phyloP scores from a whole-genome alignment of 2,113 vertebrate genomes.

The Spheniscus mendiculus region DNA sequence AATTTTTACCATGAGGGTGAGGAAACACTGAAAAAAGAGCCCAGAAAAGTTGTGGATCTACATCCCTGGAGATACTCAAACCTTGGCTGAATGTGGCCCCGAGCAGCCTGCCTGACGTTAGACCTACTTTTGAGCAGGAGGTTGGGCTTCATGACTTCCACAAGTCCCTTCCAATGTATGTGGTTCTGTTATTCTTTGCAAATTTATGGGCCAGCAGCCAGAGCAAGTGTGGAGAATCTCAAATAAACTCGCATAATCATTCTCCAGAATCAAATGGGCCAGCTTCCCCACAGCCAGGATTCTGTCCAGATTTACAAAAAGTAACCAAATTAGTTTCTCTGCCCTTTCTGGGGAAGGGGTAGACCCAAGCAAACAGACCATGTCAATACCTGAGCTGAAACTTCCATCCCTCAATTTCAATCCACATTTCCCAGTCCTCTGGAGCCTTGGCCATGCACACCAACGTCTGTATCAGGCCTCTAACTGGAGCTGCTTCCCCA shows the following conservation, averaged over 20 bases:
- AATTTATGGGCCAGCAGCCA: background rate
- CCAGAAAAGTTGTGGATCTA: background rate
- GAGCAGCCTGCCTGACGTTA: background rate
- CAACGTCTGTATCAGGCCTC: rapidly evolving
- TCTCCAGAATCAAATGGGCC: background rate
- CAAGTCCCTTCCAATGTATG: rapidly evolving
- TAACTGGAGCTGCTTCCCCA: background rate
- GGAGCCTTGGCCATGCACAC: background rate
- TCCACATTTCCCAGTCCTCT: background rate
- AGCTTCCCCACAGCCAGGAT: background rate
- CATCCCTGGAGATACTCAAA: background rate
- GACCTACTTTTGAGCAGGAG: background rate
- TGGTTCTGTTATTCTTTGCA: background rate
- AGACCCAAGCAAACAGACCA: background rate
- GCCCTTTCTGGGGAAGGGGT: background rate
- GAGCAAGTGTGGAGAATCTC: background rate
- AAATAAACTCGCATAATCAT: background rate
- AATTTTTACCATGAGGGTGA: background rate
- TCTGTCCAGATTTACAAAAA: background rate
- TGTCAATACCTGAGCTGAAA: background rate
- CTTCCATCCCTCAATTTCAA: background rate
- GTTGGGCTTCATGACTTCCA: background rate
- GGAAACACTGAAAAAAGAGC: background rate
- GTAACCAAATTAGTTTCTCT: background rate
- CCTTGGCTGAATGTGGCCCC: background rate